Base-by-base conservation (phyloP, 2,113 vertebrate species). In the Euleptes europaea region DNA sequence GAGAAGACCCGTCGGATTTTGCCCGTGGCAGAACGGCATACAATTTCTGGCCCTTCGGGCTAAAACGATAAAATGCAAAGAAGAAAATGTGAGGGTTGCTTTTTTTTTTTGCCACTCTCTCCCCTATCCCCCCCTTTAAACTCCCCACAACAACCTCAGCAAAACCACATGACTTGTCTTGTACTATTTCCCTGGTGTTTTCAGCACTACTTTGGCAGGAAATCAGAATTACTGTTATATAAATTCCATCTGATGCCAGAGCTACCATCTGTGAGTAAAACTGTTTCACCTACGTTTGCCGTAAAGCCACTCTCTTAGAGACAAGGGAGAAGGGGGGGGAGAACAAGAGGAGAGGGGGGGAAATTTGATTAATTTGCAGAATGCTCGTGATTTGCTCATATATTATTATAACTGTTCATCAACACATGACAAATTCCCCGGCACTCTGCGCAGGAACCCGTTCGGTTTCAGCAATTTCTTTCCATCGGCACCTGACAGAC, bases 181-280 rank as follows among this genome's bases (percentile, higher is more conserved):
- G 95, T 95, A 95, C 96, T 95, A 96, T 96, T 95, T 97, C 97
- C 97, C 97, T 96, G 96, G 97, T 97, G 97, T 96, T 95, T 93
- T 96, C 94, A 92, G 95, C 93, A 96, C 95, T 96, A 95, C 96
- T 97, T 97, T 98, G 97, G 97, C 97, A 97, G 96, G 94, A 95
- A 96, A 95, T 97, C 97, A 98, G 97, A 97, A 97, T 96, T 95
- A 95, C 96, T 97, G 97, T 98, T 98, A 97, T 97, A 97, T 98
- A 98, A 98, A 98, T 97, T 97, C 97, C 97, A 97, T 97, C 98
- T 97, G 97, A 98, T 98, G 98, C 98, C 97, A 97, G 95, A 90
- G 95, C 95, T 96, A 97, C 97, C 98, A 98, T 98, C 97, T 98
- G 97, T 97, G 97, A 97, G 97, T 92, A 92, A 96, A 95, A 95